A percentile compares a stretch with the other conserved stretches of the same genome.
Conservation (phyloP, 2,888 invertebrate species). For the Apodemia duryi region DNA sequence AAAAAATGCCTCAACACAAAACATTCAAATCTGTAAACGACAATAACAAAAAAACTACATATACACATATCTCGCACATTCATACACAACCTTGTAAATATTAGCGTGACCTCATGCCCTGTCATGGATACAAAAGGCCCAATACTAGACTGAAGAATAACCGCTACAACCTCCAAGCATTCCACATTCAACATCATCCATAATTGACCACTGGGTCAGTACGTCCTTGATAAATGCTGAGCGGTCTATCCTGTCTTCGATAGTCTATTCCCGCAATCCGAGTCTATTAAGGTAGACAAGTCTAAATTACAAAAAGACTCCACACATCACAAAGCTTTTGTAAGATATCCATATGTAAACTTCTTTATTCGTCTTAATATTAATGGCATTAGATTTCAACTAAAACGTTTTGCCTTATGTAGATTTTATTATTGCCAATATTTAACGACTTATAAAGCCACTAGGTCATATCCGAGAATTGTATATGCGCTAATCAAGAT, state of each 20-base stretch:
- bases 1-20: slow-evolving; percentile 6
- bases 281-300: not conserved
- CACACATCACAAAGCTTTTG: not conserved
- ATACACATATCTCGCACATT: slow-evolving; percentile 11
- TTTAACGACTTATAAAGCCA: not conserved
- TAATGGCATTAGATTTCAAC: not conserved
- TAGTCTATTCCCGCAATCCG: not conserved
- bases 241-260: not conserved
- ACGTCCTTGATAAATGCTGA: not conserved
- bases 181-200: not conserved
- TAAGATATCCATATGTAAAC: not conserved
- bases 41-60: slow-evolving; percentile 8
- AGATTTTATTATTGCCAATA: not conserved
- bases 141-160: not conserved
- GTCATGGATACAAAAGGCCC: slow-evolving; percentile 9
- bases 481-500: not conserved
- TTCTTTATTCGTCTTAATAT: not conserved
- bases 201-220: not conserved
- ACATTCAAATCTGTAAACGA: slow-evolving; percentile 10
- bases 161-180: not conserved
- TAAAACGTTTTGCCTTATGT: not conserved
- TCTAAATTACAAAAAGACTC: not conserved
- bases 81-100: slow-evolving; percentile 11
- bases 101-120: not conserved
- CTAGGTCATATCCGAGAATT: not conserved